Percentiles rank a stretch among this genome's conserved stretches.
Conservation (phyloP, 2,797 vertebrate species). For the Uromys caudimaculatus region DNA sequence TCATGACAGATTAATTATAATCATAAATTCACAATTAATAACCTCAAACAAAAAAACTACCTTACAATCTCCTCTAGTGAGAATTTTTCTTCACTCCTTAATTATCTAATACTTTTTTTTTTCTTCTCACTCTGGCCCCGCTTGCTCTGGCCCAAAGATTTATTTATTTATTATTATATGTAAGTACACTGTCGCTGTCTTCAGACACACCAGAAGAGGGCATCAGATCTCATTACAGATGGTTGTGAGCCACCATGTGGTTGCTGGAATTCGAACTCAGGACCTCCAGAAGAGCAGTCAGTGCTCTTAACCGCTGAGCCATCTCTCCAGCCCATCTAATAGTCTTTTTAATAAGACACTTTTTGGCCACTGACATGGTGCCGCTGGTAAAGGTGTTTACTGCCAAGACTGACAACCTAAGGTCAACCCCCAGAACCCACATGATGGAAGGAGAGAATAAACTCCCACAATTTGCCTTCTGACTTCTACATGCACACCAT, state of each 20-base stretch:
- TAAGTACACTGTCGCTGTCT: too few relatives aligned
- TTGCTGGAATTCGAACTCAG: too few relatives aligned
- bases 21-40: constrained; percentile 52
- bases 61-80: not conserved
- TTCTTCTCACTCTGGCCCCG: too few relatives aligned
- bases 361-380: not conserved
- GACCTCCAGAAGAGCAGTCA: too few relatives aligned
- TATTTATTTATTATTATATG: too few relatives aligned
- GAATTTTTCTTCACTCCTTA: constrained; percentile 17
- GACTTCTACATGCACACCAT: not conserved
- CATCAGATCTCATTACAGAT: too few relatives aligned
- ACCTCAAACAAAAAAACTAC: constrained; percentile 15
- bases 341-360: constrained; percentile 36
- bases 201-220: too few relatives aligned
- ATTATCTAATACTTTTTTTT: constrained; percentile 19
- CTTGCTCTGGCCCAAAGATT: too few relatives aligned
- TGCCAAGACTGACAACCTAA: not conserved
- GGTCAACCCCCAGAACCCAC: not conserved
- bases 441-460: not conserved
- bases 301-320: too few relatives aligned
- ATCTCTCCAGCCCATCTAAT: not conserved
- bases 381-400: not conserved
- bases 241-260: too few relatives aligned
- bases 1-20: not conserved
- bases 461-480: not conserved